Evolutionary conservation across 2,113 vertebrate species (phyloP).

Genomic region (Erythrolamprus reginae): DNA sequence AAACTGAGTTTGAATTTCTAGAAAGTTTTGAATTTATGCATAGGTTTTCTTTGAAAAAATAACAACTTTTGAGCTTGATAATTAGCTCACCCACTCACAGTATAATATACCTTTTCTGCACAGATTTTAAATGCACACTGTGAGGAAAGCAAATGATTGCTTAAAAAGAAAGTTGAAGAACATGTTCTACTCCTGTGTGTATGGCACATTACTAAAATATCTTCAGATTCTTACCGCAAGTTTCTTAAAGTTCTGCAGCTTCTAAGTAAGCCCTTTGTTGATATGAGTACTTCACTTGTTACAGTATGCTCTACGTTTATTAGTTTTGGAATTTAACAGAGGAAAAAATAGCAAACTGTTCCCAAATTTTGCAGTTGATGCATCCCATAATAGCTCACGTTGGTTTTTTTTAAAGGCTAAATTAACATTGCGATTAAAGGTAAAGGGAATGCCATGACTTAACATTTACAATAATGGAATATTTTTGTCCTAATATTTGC

Average conservation of each 20-base stretch:
- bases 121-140: constrained; percentile 56
- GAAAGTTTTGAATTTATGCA: constrained; percentile 34
- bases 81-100: constrained; percentile 48
- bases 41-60: constrained; percentile 50
- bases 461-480: constrained; percentile 16
- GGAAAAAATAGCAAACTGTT: constrained; percentile 41
- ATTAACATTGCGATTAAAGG: constrained; percentile 23
- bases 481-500: constrained; percentile 27
- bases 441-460: background rate
- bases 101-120: constrained; percentile 55
- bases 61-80: constrained; percentile 47
- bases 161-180: constrained; percentile 46
- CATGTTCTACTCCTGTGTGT: background rate
- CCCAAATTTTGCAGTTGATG: constrained; percentile 1
- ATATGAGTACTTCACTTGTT: constrained; percentile 54
- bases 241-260: constrained; percentile 42
- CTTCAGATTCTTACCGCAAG: constrained; percentile 48
- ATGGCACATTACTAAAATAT: constrained; percentile 48
- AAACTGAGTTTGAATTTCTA: constrained; percentile 44
- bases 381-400: constrained; percentile 22
- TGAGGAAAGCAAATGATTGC: constrained; percentile 38
- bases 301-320: constrained; percentile 33
- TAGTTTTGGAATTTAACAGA: constrained; percentile 50
- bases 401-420: constrained; percentile 12
- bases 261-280: constrained; percentile 62